A percentile compares a stretch with the other conserved stretches of the same genome.
These are phyloP conservation scores for Aphaenogaster floridana DNA, from an alignment of 1,140 invertebrate genomes.

Conservation along the genomic window DNA sequence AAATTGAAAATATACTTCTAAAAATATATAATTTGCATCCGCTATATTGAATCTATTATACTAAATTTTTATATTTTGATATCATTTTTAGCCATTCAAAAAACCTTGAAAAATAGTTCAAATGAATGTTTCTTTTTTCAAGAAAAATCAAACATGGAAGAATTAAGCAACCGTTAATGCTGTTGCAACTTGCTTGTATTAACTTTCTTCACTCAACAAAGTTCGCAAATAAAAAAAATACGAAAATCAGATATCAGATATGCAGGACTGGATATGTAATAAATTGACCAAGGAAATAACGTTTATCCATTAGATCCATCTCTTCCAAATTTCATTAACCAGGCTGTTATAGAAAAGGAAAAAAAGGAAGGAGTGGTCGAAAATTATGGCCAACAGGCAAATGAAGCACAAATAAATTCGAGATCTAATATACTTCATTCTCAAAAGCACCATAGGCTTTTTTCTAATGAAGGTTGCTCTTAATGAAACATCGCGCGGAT, in stretches of 20 bases:
- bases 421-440: constrained; percentile 27
- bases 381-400: constrained; percentile 25
- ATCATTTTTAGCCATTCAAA: not conserved
- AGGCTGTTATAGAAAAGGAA: constrained; percentile 2
- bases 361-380: not conserved
- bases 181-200: constrained; percentile 3
- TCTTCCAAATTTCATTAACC: constrained; percentile 41
- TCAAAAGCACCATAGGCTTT: constrained; percentile 23
- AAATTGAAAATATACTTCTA: not conserved
- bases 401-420: constrained; percentile 33
- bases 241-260: not conserved
- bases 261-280: not conserved
- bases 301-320: not conserved
- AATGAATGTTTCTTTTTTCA: not conserved
- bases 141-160: not conserved
- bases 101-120: not conserved
- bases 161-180: not conserved
- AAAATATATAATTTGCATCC: not conserved
- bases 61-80: not conserved
- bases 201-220: not conserved
- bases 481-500: constrained; percentile 45
- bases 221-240: not conserved
- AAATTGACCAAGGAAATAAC: not conserved
- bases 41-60: not conserved
- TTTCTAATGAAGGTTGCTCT: constrained; percentile 35